Percentiles rank a stretch among this genome's conserved stretches.
Conservation (phyloP, 1,140 invertebrate genomes). For the Drosophila sproati region DNA sequence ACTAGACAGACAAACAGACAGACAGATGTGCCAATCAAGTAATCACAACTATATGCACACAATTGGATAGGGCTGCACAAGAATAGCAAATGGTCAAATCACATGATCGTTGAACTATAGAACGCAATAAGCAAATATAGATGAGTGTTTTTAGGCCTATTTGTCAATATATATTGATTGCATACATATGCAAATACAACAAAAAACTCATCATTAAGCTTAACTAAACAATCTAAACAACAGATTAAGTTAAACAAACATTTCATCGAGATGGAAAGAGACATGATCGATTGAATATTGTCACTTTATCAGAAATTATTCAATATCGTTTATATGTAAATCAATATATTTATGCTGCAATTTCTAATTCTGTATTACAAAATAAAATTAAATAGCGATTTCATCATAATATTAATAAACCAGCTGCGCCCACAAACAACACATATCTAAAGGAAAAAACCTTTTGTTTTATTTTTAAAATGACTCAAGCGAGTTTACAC, state of each 20-base stretch:
- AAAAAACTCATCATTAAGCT: too few species aligned
- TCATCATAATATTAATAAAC: constrained; percentile 3
- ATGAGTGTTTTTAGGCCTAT: too few species aligned
- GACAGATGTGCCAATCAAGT: constrained; percentile 29
- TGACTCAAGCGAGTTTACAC: constrained; percentile 20
- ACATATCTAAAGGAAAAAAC: not conserved
- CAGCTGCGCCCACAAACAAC: not conserved
- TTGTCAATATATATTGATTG: too few species aligned
- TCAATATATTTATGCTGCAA: not conserved
- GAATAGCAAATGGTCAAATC: constrained; percentile 1
- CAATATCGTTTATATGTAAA: not conserved
- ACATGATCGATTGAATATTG: too few species aligned
- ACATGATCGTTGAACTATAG: constrained; percentile 9
- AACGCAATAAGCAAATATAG: not conserved
- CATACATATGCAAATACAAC: too few species aligned
- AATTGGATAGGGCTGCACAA: constrained; percentile 4
- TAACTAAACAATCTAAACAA: too few species aligned
- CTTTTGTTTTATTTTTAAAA: too few species aligned
- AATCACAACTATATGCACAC: not conserved
- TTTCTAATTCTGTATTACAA: constrained; percentile 10
- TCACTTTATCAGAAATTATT: too few species aligned
- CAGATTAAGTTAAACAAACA: too few species aligned
- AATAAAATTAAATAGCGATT: constrained; percentile 5
- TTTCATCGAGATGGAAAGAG: too few species aligned
- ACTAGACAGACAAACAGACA: too few species aligned